Conservation (phyloP, 2,888 invertebrate genomes). For the Sturmia bella region DNA sequence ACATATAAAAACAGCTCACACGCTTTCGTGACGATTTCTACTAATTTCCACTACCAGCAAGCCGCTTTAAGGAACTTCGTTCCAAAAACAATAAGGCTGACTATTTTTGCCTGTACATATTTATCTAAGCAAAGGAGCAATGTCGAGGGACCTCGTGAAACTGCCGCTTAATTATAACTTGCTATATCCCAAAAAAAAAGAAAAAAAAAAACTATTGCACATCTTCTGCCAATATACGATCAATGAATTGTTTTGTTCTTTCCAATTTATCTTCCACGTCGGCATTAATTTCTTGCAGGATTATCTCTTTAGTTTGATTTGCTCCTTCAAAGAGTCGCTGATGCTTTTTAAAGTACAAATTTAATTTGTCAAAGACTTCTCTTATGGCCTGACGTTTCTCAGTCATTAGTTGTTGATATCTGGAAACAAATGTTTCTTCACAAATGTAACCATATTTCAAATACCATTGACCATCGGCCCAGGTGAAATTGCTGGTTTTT, state of each 20-base stretch:
- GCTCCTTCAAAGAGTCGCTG: not conserved
- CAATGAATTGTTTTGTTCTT: slow-evolving; percentile 27
- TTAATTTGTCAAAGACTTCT: not conserved
- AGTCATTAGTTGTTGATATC: not conserved
- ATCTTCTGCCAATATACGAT: slow-evolving; percentile 17
- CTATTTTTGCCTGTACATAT: no score
- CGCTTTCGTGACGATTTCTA: no score
- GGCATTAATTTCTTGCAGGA: slow-evolving; percentile 1
- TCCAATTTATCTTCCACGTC: slow-evolving; percentile 20
- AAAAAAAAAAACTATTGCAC: not conserved
- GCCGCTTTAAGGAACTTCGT: no score
- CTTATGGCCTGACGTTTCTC: slow-evolving; percentile 18
- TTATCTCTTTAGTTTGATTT: not conserved
- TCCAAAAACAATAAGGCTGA: no score
- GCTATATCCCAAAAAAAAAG: slow-evolving; percentile 35
- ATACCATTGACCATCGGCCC: slow-evolving; percentile 52
- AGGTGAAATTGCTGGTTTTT: slow-evolving; percentile 34
- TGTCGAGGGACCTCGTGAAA: no score
- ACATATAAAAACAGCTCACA: no score
- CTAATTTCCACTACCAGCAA: no score
- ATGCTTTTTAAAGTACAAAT: slow-evolving; percentile 4
- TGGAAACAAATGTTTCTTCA: slow-evolving; percentile 26
- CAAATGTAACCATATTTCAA: slow-evolving; percentile 59
- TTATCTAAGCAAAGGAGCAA: no score
- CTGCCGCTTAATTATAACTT: no score